These are phyloP conservation scores for Dinomys branickii DNA, from an alignment of 2,113 vertebrate species.

Conservation along the genomic window DNA sequence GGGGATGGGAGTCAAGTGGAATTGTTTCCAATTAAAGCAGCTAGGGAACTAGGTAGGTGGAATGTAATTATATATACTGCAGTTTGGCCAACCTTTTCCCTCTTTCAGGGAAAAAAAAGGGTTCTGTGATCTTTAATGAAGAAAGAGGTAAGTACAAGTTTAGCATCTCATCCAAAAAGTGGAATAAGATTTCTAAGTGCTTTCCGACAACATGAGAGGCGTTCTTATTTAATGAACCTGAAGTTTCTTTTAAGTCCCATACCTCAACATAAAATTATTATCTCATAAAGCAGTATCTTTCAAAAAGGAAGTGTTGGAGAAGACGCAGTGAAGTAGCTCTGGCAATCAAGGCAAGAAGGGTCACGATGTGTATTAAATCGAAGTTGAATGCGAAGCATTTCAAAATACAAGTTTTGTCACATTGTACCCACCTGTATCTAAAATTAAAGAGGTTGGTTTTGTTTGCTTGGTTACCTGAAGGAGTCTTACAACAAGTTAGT, in stretches of 20 bases:
- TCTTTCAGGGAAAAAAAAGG: background rate
- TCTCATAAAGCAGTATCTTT: conserved; percentile 62
- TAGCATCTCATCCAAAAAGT: conserved; percentile 55
- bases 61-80: conserved; percentile 75
- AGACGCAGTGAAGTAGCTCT: background rate
- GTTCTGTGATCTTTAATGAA: conserved; percentile 70
- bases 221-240: conserved; percentile 41
- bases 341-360: background rate
- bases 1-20: background rate
- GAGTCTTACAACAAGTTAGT: conserved; percentile 29
- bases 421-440: background rate
- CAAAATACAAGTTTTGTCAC: background rate
- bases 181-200: conserved; percentile 45
- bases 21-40: conserved; percentile 72
- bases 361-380: background rate
- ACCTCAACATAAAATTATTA: conserved; percentile 61
- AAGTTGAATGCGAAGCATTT: background rate
- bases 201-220: conserved; percentile 31
- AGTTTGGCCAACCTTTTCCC: conserved; percentile 70
- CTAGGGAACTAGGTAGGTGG: conserved; percentile 75
- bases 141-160: conserved; percentile 68
- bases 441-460: background rate
- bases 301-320: conserved; percentile 24
- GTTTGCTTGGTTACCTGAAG: conserved; percentile 6
- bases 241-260: background rate